phyloP scores from a whole-genome alignment of 35 echinoderm and acorn worm genomes.

The Ptychodera flava region DNA sequence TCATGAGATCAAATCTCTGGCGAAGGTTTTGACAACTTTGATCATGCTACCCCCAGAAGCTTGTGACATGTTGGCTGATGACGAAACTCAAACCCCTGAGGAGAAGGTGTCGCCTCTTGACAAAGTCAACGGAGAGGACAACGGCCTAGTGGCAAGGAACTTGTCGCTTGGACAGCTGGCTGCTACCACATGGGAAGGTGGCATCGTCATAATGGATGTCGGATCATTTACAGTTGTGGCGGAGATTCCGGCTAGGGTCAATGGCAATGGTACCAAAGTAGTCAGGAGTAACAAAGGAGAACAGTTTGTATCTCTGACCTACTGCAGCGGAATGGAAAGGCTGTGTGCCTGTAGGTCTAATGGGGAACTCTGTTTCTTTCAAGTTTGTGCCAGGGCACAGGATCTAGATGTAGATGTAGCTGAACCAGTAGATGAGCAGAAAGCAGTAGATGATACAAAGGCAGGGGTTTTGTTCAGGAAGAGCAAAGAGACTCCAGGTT shows the following conservation, averaged over 20 bases:
- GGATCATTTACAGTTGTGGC: not conserved
- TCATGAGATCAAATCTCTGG: not conserved
- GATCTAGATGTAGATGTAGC: not conserved
- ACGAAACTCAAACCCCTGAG: not conserved
- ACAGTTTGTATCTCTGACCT: slow-evolving; percentile 43
- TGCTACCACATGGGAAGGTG: slow-evolving; percentile 7
- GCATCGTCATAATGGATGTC: slow-evolving; percentile 8
- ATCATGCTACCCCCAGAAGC: not conserved
- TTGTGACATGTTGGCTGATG: not conserved
- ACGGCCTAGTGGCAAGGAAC: not conserved
- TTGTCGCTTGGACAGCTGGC: slow-evolving; percentile 12
- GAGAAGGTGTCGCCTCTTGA: not conserved
- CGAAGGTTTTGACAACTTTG: not conserved
- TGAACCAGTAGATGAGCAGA: not conserved
- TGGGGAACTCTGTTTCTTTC: slow-evolving; percentile 49
- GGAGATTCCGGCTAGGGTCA: not conserved
- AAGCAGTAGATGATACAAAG: not conserved
- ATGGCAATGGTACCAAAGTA: not conserved
- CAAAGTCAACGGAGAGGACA: not conserved
- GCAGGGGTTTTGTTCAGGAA: not conserved
- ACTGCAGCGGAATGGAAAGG: slow-evolving; percentile 72
- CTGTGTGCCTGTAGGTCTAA: slow-evolving; percentile 44
- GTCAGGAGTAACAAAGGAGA: slow-evolving; percentile 11
- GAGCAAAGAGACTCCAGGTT: not conserved
- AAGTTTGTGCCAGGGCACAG: slow-evolving; percentile 23